Conservation (phyloP, 2,113 vertebrate genomes). For the Esox niger region DNA sequence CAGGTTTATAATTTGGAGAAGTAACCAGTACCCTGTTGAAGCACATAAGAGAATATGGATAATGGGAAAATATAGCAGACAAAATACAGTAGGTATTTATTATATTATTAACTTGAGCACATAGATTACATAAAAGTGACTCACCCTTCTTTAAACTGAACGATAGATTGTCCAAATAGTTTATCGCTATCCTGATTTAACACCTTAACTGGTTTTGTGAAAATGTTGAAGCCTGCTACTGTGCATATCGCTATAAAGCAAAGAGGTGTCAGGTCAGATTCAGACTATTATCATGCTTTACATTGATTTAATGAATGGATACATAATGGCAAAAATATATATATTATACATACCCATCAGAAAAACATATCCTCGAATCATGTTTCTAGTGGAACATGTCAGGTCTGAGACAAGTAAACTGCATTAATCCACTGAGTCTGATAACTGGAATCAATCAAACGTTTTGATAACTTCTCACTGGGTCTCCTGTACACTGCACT, state of each 20-base stretch:
- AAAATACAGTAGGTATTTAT: neutral
- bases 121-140: neutral
- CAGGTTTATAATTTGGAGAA: slow-evolving; percentile 23
- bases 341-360: slow-evolving; percentile 25
- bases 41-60: slow-evolving; percentile 4
- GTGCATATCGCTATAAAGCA: slow-evolving; percentile 32
- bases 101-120: neutral
- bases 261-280: neutral
- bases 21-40: slow-evolving; percentile 40
- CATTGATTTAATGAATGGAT: neutral
- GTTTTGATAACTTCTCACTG: neutral
- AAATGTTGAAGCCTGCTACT: slow-evolving; percentile 44
- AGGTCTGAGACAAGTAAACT: neutral
- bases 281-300: neutral
- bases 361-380: slow-evolving; percentile 16
- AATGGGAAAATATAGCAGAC: neutral
- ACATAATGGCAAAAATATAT: neutral
- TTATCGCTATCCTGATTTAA: slow-evolving; percentile 22
- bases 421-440: neutral
- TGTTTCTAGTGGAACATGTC: slow-evolving; percentile 9
- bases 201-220: slow-evolving; percentile 14
- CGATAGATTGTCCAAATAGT: slow-evolving; percentile 48
- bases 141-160: slow-evolving; percentile 45
- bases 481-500: neutral
- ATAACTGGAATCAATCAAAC: neutral